Evolutionary conservation across 2,888 invertebrate species (phyloP), one percentile per base, ranked within the genome.

Genomic region (Orgyia antiqua): DNA sequence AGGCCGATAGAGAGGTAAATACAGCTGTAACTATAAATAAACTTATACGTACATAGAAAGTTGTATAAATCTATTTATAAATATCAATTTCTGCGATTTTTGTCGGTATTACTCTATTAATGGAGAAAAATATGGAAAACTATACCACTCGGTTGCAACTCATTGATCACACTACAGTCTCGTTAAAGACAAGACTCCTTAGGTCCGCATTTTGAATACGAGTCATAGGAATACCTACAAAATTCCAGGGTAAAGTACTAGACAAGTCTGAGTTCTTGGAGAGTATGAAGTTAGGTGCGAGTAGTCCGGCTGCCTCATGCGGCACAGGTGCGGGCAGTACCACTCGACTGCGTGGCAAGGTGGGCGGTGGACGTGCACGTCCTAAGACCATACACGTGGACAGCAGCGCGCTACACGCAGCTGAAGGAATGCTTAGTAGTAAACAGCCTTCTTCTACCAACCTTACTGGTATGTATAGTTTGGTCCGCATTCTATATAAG

Each of bases 361-460:
- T 77, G 82, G 86, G 88, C 29, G 87, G 55, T 31, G 42, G 89
- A 11, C 89, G 95, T 42, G 95, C 94, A 24, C 87, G 96, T 15
- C 96, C 96, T 28, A 96, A 96, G 87, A 96, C 96, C 24, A 95
- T 96, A 42, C 96, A 96, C 68, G 94, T 95, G 42, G 95, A 95
- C 70, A 91, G 92, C 60, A 92, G 92, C 31, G 91, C 92, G 21
- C 89, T 93, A 29, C 93, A 94, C 60, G 89, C 92, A 50, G 93
- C 93, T 0, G 93, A 94, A 63, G 93, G 93, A 39, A 90, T 91
- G 75, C 88, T 93, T 45, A 88, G 90, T 41, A 89, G 91, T 51
- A 93, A 93, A 66, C 94, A 94, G 66, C 94, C 95, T 42, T 94
- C 94, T 36, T 89, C 90, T 49, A 92, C 94, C 39, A 95, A 94